Base-by-base conservation (phyloP, 1,140 invertebrate species). In the Zaprionus africanus region DNA sequence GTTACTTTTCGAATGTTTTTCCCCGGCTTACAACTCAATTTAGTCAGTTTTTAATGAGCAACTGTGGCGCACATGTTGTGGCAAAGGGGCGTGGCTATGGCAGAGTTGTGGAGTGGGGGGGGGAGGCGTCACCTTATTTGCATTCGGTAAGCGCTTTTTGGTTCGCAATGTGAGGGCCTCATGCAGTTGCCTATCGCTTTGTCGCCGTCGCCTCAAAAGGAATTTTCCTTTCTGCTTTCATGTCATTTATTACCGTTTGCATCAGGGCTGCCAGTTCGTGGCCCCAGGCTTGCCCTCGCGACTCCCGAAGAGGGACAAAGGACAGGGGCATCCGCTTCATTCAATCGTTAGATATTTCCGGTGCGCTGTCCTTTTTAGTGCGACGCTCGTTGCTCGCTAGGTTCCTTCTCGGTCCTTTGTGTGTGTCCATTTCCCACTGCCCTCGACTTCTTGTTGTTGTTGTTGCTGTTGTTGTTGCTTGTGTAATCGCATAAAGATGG, bases 261-360 rank as follows among this genome's bases (percentile, higher is more conserved):
- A 70, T 34, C 36, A 46, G 54, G 28, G 19, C 60, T 54, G 59
- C 49, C 9, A 59, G 58, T 69, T 62, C 31, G 38, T 60, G 66
- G 12, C 66, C 22, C 36, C 60, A 12, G 34, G 34, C 46, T 62
- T 15, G 19, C 28, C 24, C 67, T 60, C 41, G 36, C n/a, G 11
- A 11, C 46, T 19, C n/a, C 17, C 13, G 38, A 4, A 5, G 15
- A 9, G 7, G 28, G 28, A 7, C 28, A 31, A 9, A 9, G 15
- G 38, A 15, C 38, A n/a, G 38, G 65, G 43, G 60, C 58, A 66
- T 86, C 72, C 83, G 83, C 78, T 86, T 69, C 62, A 78, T 83
- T 90, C 85, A 88, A 90, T 88, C 84, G 84, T 84, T 90, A 88
- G 78, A 90, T 78, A 90, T 88, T 88, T 88, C 84, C 84, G 84